Conservation (phyloP, 2,888 invertebrate genomes). For the Phaedon cochleariae region DNA sequence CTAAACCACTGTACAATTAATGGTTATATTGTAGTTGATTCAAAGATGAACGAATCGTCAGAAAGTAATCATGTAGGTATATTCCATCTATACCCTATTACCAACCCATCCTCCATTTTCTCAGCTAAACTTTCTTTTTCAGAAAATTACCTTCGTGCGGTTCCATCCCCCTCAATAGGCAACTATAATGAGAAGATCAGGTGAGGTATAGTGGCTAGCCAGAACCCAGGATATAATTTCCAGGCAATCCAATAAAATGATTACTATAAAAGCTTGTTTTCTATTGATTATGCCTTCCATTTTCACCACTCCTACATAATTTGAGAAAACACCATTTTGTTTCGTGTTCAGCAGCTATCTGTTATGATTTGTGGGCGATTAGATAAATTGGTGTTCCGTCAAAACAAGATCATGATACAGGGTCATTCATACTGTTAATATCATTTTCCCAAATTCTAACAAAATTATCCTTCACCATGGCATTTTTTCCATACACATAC, state of each 20-base stretch:
- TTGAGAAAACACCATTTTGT: constrained; percentile 33
- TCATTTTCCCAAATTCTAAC: no score
- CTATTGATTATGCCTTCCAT: neutral
- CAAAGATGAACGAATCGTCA: no score
- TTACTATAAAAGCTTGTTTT: constrained; percentile 15
- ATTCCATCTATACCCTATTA: no score
- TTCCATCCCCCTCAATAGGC: constrained; percentile 24
- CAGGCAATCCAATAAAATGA: constrained; percentile 33
- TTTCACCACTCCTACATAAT: constrained; percentile 34
- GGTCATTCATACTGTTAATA: no score
- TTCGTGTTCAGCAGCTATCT: constrained; percentile 5
- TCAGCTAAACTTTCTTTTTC: constrained; percentile 9
- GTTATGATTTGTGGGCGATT: constrained; percentile 3
- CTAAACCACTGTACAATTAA: no score
- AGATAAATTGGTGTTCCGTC: neutral
- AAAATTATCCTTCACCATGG: no score
- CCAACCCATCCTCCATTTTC: constrained; percentile 13
- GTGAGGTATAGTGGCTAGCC: constrained; percentile 15
- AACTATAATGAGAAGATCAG: constrained; percentile 28
- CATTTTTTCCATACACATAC: no score
- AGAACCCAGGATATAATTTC: constrained; percentile 29
- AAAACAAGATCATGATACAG: no score
- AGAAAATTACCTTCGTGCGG: constrained; percentile 18
- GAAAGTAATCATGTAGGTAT: no score
- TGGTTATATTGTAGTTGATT: no score